Evolutionary conservation across 2,797 vertebrate genomes (phyloP).

Genomic region (Emys orbicularis): DNA sequence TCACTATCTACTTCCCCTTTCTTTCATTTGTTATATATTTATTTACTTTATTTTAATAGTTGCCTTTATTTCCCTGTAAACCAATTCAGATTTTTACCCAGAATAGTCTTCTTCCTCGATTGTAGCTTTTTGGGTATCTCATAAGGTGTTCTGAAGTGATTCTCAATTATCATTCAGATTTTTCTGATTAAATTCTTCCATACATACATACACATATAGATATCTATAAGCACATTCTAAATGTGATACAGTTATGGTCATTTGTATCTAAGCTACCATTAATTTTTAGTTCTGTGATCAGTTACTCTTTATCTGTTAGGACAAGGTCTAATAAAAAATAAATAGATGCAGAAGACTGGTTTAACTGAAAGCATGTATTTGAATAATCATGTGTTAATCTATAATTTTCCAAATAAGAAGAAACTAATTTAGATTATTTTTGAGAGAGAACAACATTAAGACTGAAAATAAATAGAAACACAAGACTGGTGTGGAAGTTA

Average conservation of each 20-base stretch:
- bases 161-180: too few relatives aligned
- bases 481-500: background rate
- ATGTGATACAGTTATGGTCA: too few relatives aligned
- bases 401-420: slow-evolving; percentile 5
- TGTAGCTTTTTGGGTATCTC: too few relatives aligned
- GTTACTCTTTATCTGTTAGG: background rate
- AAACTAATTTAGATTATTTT: background rate
- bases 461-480: background rate
- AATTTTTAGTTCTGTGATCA: background rate
- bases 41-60: too few relatives aligned
- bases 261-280: background rate
- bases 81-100: background rate
- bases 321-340: background rate
- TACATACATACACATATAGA: too few relatives aligned
- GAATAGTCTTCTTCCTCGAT: too few relatives aligned
- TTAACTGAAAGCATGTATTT: background rate
- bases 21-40: background rate
- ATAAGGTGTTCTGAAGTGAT: too few relatives aligned
- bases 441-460: background rate
- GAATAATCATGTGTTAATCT: background rate
- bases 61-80: background rate
- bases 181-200: too few relatives aligned
- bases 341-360: background rate
- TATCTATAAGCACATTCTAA: too few relatives aligned
- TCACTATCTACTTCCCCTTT: background rate